Conservation (phyloP, 2,797 vertebrate species). For the Myoxocephalus aenaeus region DNA sequence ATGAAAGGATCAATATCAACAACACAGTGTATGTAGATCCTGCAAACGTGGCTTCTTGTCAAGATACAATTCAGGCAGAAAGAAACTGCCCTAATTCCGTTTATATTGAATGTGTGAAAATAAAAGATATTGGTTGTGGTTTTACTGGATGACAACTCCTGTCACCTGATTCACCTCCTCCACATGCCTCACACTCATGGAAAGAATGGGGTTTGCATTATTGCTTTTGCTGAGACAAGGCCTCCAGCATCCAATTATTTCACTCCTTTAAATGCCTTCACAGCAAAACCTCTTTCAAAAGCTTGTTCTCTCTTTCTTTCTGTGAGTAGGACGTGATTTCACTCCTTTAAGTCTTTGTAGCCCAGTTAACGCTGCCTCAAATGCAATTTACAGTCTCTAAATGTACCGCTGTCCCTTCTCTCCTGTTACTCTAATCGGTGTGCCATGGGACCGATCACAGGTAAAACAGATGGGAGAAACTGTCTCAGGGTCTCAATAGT, state of each 20-base stretch:
- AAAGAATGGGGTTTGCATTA: constrained; percentile 58
- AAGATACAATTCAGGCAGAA: constrained; percentile 24
- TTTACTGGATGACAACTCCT: constrained; percentile 41
- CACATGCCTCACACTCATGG: constrained; percentile 25
- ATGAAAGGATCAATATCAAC: constrained; percentile 65
- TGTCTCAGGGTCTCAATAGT: constrained; percentile 35
- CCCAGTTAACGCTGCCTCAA: constrained; percentile 36
- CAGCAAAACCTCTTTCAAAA: constrained; percentile 69
- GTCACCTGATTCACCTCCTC: constrained; percentile 48
- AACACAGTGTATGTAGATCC: constrained; percentile 25
- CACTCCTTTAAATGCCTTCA: constrained; percentile 66
- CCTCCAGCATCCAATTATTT: constrained; percentile 74
- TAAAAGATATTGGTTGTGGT: constrained; percentile 28
- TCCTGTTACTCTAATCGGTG: constrained; percentile 60
- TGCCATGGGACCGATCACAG: constrained; percentile 44
- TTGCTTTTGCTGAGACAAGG: constrained; percentile 66
- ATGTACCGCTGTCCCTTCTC: constrained; percentile 44
- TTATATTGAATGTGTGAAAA: constrained; percentile 36
- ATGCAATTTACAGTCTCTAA: constrained; percentile 62
- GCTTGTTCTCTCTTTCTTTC: constrained; percentile 50
- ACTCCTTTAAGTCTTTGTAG: constrained; percentile 57
- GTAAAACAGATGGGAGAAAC: constrained; percentile 51
- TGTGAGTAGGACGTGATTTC: constrained; percentile 58
- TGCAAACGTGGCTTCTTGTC: constrained; percentile 39
- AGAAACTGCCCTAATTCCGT: constrained; percentile 27